phyloP scores from a whole-genome alignment of 2,113 vertebrate genomes.

The Poicephalus meyeri region DNA sequence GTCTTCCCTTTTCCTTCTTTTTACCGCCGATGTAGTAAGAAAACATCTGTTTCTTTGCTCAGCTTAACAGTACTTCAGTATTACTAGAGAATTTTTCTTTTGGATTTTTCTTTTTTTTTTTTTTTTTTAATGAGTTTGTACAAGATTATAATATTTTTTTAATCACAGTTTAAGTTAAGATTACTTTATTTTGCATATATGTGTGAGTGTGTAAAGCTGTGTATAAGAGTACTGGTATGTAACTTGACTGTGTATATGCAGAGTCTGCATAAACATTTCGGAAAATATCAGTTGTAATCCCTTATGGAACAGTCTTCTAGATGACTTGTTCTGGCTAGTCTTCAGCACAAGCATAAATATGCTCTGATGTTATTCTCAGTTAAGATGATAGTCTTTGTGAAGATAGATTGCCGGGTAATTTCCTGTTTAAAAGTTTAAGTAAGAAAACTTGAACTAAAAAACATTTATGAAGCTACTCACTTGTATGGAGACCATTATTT shows the following conservation, averaged over 20 bases:
- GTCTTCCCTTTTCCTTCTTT: not conserved
- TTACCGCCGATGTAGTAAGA: not conserved
- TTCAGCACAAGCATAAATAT: not conserved
- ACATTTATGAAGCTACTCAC: not conserved
- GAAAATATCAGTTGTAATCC: not conserved
- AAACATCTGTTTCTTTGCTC: not conserved
- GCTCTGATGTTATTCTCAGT: not conserved
- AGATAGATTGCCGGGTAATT: not conserved
- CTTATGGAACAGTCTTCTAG: not conserved
- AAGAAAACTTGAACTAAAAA: not conserved
- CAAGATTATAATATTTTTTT: not conserved
- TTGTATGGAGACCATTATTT: not conserved
- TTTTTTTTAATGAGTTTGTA: not conserved
- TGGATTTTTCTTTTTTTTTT: not conserved
- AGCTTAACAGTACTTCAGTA: not conserved
- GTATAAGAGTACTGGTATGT: not conserved
- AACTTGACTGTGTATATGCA: not conserved
- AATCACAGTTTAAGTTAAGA: not conserved
- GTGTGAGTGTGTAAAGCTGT: not conserved
- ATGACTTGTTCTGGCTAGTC: not conserved
- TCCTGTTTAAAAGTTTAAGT: not conserved
- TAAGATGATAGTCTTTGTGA: not conserved
- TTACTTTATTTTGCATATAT: not conserved
- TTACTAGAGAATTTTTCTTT: not conserved
- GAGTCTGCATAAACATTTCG: not conserved